Base-by-base conservation (phyloP, 2,888 invertebrate species). In the Pachymerium ferrugineum region DNA sequence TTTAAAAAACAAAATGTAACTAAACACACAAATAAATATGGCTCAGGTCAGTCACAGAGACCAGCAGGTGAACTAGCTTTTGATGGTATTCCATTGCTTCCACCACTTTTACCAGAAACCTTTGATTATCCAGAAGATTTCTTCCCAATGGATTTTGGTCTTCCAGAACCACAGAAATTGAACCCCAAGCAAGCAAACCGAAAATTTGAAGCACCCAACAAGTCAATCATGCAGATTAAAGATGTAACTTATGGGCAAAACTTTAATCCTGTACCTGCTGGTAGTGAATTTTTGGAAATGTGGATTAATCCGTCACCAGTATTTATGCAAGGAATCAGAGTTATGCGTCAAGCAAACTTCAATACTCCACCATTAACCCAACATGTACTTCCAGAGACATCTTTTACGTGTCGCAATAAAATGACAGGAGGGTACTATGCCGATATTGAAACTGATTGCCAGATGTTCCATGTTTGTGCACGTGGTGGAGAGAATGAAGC, bases 381-480 rank as follows among this genome's bases (percentile, higher is more conserved):
- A 3, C 72, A 72, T 8, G 12, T 38, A 14, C 47, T 42, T 14
- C 72, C 72, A 25, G 14, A 5, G 25, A 72, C 72, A 3, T 47
- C 38, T 2, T 72, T 72, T 47, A 29, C 72, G n/a, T 72, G 72
- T 28, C 42, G 42, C 25, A 42, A 67, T 19, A 73, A 73, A 67
- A 19, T 73, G 14, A 31, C 67, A 6, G 73, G 73, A 29, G 73
- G 73, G 1, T 73, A 73, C 25, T 73, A 73, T 22, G 73, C 73
- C 3, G 73, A 73, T 35, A 28, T 19, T 31, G 73, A 73, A 31
- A 73, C 73, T 3, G 67, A 62, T 16, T 73, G 73, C 22, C 73
- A 73, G 67, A 62, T 73, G 67, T 73, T 62, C 33, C 73, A 73
- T 22, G 73, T 73, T 16, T 73, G 73, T 67, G 73, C 73, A 14